phyloP scores from a whole-genome alignment of 2,113 vertebrate species.

The Pseudorasbora parva region DNA sequence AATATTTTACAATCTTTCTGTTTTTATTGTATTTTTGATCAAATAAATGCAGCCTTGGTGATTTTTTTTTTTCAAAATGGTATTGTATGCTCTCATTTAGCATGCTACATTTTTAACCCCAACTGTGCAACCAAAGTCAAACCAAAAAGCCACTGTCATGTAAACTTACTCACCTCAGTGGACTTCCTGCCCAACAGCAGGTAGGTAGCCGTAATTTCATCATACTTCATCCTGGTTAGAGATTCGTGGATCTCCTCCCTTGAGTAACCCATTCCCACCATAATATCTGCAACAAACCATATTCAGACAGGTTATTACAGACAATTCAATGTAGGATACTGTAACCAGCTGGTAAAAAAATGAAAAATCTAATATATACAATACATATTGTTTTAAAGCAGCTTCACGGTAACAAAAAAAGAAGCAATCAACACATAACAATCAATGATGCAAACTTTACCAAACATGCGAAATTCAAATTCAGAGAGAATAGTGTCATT shows the following conservation, averaged over 20 bases:
- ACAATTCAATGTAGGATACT: neutral
- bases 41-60: neutral
- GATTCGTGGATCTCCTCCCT: slow-evolving; percentile 90
- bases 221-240: slow-evolving; percentile 86
- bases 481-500: too few species aligned
- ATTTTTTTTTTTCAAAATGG: neutral
- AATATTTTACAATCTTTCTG: too few species aligned
- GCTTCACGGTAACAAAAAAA: too few species aligned
- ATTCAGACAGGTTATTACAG: neutral
- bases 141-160: too few species aligned
- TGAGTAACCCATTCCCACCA: slow-evolving; percentile 93
- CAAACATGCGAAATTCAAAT: too few species aligned
- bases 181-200: slow-evolving; percentile 88
- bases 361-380: too few species aligned
- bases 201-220: slow-evolving; percentile 93
- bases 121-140: neutral
- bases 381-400: too few species aligned
- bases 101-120: neutral
- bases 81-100: neutral
- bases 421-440: too few species aligned
- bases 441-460: too few species aligned
- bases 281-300: slow-evolving; percentile 79
- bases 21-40: too few species aligned
- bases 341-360: too few species aligned
- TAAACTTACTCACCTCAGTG: slow-evolving; percentile 43